These are phyloP conservation scores for Typhlichthys subterraneus DNA, from an alignment of 2,797 vertebrate genomes.

Conservation along the genomic window DNA sequence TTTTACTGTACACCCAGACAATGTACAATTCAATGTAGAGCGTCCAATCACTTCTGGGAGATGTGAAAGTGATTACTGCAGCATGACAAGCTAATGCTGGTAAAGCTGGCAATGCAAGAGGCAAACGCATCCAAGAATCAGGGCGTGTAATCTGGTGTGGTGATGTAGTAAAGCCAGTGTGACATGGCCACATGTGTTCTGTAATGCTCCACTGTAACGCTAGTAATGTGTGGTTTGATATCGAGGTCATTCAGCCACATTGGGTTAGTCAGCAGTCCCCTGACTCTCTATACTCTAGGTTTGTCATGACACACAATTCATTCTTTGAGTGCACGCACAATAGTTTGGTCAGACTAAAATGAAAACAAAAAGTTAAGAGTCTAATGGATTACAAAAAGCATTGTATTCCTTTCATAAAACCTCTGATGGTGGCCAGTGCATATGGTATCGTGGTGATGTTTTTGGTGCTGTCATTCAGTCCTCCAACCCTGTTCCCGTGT, in stretches of 20 bases:
- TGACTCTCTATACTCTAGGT: background rate
- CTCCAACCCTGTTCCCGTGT: background rate
- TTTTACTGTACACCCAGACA: background rate
- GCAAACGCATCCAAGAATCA: background rate
- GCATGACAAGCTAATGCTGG: background rate
- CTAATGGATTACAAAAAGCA: too few species aligned
- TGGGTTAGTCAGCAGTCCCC: constrained; percentile 25
- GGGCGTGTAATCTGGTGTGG: constrained; percentile 19
- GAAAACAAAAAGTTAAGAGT: too few species aligned
- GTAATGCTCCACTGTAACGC: constrained; percentile 43
- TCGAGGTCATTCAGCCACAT: constrained; percentile 36
- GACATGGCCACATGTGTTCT: constrained; percentile 31
- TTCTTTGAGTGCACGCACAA: too few species aligned
- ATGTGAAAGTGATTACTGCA: background rate
- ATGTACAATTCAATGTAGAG: background rate
- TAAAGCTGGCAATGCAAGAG: too few species aligned
- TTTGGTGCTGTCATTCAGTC: background rate
- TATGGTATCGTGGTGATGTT: too few species aligned
- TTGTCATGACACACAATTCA: background rate
- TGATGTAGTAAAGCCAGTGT: constrained; percentile 45
- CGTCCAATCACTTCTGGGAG: background rate
- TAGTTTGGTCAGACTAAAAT: too few species aligned
- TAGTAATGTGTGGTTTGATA: constrained; percentile 48
- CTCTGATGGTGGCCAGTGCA: too few species aligned
- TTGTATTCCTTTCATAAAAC: too few species aligned